These are phyloP conservation scores for Drosophila phalerata DNA, from an alignment of 2,888 invertebrate genomes.

Conservation along the genomic window DNA sequence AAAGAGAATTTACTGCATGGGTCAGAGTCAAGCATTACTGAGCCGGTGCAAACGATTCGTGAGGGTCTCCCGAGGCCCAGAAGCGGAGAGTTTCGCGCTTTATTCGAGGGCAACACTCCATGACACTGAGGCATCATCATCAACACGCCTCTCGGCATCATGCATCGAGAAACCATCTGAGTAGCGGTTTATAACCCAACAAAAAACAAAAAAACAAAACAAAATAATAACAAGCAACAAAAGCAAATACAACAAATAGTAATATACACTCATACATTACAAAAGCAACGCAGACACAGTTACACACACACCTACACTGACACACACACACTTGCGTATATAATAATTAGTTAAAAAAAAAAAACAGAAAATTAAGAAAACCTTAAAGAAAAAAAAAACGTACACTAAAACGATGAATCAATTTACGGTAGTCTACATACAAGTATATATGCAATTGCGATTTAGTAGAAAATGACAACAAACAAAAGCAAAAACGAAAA, in stretches of 20 bases:
- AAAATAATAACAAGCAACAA: conserved; percentile 26
- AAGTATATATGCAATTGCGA: conserved; percentile 81
- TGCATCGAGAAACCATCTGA: conserved; percentile 68
- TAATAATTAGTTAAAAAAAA: conserved; percentile 70
- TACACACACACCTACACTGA: conserved; percentile 31
- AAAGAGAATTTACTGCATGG: conserved; percentile 85
- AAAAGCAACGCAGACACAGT: conserved; percentile 36
- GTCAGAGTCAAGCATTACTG: conserved; percentile 85
- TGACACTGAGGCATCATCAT: conserved; percentile 83
- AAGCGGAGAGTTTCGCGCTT: conserved; percentile 86
- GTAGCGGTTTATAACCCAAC: conserved; percentile 40
- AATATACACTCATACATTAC: conserved; percentile 41
- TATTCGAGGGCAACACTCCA: conserved; percentile 86
- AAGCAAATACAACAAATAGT: conserved; percentile 31
- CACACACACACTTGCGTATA: conserved; percentile 70
- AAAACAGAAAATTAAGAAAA: conserved; percentile 27
- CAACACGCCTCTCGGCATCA: conserved; percentile 34
- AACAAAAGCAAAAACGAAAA: conserved; percentile 32
- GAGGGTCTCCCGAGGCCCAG: conserved; percentile 85
- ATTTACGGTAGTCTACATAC: conserved; percentile 80
- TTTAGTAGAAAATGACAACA: conserved; percentile 73
- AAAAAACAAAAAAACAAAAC: conserved; percentile 24
- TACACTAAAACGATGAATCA: conserved; percentile 80
- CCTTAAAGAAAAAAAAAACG: conserved; percentile 55
- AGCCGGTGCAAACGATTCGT: conserved; percentile 85